Evolutionary conservation across 2,888 invertebrate species (phyloP).

Genomic region (Lissocephala sabroskyi): DNA sequence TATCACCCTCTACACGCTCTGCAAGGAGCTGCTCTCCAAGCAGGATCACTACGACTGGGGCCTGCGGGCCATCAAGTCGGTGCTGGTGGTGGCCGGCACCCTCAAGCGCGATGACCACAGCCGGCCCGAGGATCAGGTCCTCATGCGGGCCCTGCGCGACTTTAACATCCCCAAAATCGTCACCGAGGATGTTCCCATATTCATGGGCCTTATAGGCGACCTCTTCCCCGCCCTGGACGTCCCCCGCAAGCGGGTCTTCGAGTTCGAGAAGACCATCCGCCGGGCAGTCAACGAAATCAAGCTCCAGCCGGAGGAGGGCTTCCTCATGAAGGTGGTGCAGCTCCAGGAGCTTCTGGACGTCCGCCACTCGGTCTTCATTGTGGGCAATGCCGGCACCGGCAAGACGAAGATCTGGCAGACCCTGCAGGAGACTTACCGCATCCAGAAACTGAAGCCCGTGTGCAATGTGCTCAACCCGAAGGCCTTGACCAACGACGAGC

Average conservation of each 20-base stretch:
- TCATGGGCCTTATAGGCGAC: conserved; percentile 96
- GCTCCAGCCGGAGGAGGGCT: conserved; percentile 93
- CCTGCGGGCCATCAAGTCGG: conserved; percentile 95
- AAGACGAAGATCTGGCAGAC: conserved; percentile 96
- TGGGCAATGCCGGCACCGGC: conserved; percentile 91
- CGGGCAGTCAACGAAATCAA: conserved; percentile 87
- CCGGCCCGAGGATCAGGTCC: conserved; percentile 92
- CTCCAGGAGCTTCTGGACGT: conserved; percentile 94
- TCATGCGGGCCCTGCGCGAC: conserved; percentile 95
- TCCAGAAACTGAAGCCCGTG: conserved; percentile 80
- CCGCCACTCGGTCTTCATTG: conserved; percentile 93
- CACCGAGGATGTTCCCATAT: conserved; percentile 92
- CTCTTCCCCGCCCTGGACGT: conserved; percentile 94
- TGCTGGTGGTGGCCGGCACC: conserved; percentile 94
- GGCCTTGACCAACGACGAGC: conserved; percentile 93
- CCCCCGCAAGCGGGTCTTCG: conserved; percentile 88
- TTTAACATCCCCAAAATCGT: conserved; percentile 97
- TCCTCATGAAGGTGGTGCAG: conserved; percentile 91
- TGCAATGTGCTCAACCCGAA: conserved; percentile 95
- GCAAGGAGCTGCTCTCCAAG: conserved; percentile 91
- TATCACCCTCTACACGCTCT: conserved; percentile 93
- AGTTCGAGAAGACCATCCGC: conserved; percentile 87
- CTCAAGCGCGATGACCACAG: conserved; percentile 86
- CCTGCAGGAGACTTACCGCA: conserved; percentile 82
- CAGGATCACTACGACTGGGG: conserved; percentile 99